Base-by-base conservation (phyloP, 23 tunicate species). In the Diplosoma virens region DNA sequence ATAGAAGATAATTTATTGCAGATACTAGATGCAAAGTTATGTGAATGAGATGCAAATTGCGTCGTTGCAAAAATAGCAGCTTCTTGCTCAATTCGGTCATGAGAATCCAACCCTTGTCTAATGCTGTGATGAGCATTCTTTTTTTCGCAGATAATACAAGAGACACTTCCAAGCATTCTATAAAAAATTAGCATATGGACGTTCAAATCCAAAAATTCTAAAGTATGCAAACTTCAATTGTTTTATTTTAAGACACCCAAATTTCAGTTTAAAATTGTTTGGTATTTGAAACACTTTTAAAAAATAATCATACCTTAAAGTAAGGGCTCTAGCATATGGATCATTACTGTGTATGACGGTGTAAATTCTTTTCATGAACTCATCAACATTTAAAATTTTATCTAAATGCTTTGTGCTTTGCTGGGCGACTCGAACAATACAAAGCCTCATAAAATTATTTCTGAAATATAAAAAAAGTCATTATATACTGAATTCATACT, bases 81-180 rank as follows among this genome's bases (percentile, higher is more conserved):
- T 33, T 92, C 97, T 47, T 92, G 97, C 35, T 92, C 97, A 20
- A 92, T 90, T 29, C 90, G 77, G 61, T 92, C 97, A 54, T 92
- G 97, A 16, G 97, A 92, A 71, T 92, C 97, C 7, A 92, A 37
- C 22, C 97, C 97, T 61, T 76, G 87, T 30, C 73, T 83, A 9
- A 92, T 76, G 81, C 97, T 81, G 84, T 92, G 97, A 60, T 92
- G 97, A 32, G 73, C 93, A 36, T 88, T 85, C 64, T 92, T 92
- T 79, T 85, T 88, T 31, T 92, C 92, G 11, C 86, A 71, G 37
- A 85, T 92, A 0, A 92, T 81, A 47, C 97, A 85, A 3, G 97
- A 81, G 23, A 92, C 90, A 72, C 92, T 92, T 9, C 97, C 97
- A 16, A 92, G 75, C 97, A 92, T 85, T 58, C 97, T 92, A 63